Conservation (phyloP, 2,797 vertebrate species). For the Hydrocynus forskahlii region DNA sequence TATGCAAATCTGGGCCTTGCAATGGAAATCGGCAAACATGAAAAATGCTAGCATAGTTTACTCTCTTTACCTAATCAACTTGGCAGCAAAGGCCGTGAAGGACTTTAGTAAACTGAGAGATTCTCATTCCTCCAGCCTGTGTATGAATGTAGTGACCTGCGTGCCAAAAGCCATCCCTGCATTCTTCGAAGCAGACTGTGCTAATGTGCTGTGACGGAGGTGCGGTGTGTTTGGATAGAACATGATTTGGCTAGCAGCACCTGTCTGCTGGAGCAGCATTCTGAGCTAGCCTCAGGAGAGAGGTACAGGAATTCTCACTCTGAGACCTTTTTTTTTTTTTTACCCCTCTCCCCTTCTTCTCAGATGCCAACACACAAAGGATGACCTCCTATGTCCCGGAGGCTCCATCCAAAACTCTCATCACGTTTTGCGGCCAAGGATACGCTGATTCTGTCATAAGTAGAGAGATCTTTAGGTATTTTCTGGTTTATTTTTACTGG, state of each 20-base stretch:
- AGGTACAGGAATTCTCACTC: constrained; percentile 18
- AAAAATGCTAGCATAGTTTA: not conserved
- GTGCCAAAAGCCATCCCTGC: not conserved
- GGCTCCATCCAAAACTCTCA: not conserved
- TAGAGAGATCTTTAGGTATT: not conserved
- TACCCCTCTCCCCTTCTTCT: not conserved
- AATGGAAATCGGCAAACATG: not conserved
- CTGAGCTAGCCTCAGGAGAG: constrained; percentile 8
- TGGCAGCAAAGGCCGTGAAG: not conserved
- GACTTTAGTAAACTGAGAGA: not conserved
- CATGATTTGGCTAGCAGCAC: constrained; percentile 37
- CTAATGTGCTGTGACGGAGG: constrained; percentile 14
- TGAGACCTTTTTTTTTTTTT: not conserved
- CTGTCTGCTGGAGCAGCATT: constrained; percentile 6
- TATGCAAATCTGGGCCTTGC: not conserved
- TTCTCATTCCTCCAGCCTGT: not conserved
- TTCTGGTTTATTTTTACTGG: not conserved
- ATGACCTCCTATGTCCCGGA: not conserved
- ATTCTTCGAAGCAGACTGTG: not conserved
- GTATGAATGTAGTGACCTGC: not conserved
- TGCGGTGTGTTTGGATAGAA: constrained; percentile 22
- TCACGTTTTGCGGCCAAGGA: not conserved
- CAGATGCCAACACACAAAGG: not conserved
- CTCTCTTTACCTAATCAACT: not conserved
- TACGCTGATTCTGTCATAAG: not conserved